Conservation (phyloP, 92 coral and sea anemone species). For the Epizoanthus ramosus region DNA sequence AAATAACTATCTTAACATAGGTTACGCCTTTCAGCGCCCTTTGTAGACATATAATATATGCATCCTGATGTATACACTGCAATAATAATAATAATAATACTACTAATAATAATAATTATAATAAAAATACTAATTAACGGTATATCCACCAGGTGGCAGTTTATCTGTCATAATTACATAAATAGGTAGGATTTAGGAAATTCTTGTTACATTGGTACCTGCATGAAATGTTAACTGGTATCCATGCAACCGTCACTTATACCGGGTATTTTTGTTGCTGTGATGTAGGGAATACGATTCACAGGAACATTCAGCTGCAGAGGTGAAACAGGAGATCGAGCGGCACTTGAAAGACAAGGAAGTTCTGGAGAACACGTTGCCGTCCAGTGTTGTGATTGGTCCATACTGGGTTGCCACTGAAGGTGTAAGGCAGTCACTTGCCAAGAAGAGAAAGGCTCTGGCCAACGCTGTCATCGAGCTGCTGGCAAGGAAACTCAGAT, state of each 20-base stretch:
- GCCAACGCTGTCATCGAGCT: slow-evolving; percentile 97
- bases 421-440: slow-evolving; percentile 84
- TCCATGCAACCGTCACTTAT: background rate
- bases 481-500: slow-evolving; percentile 95
- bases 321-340: slow-evolving; percentile 98
- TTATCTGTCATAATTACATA: too few species aligned
- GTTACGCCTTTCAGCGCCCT: too few species aligned
- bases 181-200: too few species aligned
- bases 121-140: too few species aligned
- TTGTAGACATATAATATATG: too few species aligned
- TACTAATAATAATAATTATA: too few species aligned
- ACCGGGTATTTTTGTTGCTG: background rate
- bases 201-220: too few species aligned
- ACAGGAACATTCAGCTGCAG: slow-evolving; percentile 95
- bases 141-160: too few species aligned
- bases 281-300: slow-evolving; percentile 84
- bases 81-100: too few species aligned
- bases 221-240: too few species aligned
- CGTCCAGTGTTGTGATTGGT: slow-evolving; percentile 92
- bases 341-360: slow-evolving; percentile 90
- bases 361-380: slow-evolving; percentile 80
- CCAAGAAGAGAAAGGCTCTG: slow-evolving; percentile 91
- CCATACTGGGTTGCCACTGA: slow-evolving; percentile 91
- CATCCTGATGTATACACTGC: too few species aligned
- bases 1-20: too few species aligned